These are phyloP conservation scores for Himantopus leucocephalus DNA, from an alignment of 2,113 vertebrate genomes.

Conservation along the genomic window DNA sequence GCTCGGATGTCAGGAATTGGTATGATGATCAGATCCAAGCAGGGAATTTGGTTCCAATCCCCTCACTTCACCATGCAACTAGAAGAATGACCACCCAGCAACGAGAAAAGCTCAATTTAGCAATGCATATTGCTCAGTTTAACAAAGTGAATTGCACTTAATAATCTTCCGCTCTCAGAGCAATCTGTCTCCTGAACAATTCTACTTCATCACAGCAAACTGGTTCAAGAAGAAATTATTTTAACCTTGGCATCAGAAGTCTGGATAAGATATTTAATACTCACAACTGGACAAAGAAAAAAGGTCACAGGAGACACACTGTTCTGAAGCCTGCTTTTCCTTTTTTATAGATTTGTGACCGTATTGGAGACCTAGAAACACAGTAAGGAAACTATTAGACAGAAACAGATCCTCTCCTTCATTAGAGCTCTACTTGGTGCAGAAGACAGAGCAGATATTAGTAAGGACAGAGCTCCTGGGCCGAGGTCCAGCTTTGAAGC, in stretches of 20 bases:
- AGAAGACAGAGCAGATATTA: neutral
- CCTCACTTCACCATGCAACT: neutral
- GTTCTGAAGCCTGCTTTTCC: neutral
- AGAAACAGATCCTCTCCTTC: neutral
- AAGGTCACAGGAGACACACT: neutral
- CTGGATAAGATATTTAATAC: neutral
- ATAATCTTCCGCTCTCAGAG: neutral
- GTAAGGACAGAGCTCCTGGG: constrained; percentile 13
- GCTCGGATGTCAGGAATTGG: neutral
- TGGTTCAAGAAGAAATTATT: constrained; percentile 12
- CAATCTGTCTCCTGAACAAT: constrained; percentile 36
- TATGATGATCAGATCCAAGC: neutral
- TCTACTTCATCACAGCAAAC: constrained; percentile 34
- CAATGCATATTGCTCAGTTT: constrained; percentile 7
- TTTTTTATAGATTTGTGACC: neutral
- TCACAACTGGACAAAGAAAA: neutral
- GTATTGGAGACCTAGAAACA: neutral
- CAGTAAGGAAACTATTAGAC: neutral
- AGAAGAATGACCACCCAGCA: constrained; percentile 48
- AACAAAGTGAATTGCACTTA: constrained; percentile 28
- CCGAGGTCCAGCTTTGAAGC: constrained; percentile 34
- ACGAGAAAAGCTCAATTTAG: constrained; percentile 29
- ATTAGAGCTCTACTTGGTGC: neutral
- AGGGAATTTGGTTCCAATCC: constrained; percentile 1
- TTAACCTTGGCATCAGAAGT: neutral